Conservation (phyloP, 2,888 invertebrate genomes). For the Hecatera dysodea region DNA sequence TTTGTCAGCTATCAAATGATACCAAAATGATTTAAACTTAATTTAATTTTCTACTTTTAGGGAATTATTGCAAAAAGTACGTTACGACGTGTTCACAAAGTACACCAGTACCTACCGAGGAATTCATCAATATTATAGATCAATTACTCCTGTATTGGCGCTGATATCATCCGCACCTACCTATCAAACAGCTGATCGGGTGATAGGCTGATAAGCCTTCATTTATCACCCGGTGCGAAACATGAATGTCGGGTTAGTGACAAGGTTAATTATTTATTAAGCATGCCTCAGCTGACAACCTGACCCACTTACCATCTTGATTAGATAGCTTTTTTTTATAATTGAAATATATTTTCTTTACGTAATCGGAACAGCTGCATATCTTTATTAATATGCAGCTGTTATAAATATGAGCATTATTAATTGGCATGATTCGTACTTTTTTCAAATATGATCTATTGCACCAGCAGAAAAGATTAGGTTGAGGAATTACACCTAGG, state of each 20-base stretch:
- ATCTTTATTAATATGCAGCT: no score
- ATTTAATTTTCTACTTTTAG: no score
- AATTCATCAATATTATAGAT: neutral
- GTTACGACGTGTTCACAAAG: neutral
- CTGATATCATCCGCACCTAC: slow-evolving; percentile 26
- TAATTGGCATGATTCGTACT: neutral
- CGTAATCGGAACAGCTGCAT: slow-evolving; percentile 4
- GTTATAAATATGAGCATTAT: no score
- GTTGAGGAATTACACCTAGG: neutral
- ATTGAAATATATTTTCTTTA: neutral
- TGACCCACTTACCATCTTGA: neutral
- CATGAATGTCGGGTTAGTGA: slow-evolving; percentile 14
- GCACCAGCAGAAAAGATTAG: neutral
- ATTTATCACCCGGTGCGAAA: slow-evolving; percentile 16
- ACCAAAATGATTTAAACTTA: no score
- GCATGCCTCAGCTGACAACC: neutral
- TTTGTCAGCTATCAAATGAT: no score
- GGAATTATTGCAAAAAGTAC: no score
- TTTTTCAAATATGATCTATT: neutral
- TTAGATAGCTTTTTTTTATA: neutral
- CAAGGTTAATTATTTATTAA: slow-evolving; percentile 19
- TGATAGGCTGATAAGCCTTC: slow-evolving; percentile 12
- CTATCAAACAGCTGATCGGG: slow-evolving; percentile 26
- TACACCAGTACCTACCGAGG: neutral
- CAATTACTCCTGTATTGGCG: slow-evolving; percentile 1